These are phyloP conservation scores for Leptura quadrifasciata DNA, from an alignment of 2,888 invertebrate genomes.

Conservation along the genomic window DNA sequence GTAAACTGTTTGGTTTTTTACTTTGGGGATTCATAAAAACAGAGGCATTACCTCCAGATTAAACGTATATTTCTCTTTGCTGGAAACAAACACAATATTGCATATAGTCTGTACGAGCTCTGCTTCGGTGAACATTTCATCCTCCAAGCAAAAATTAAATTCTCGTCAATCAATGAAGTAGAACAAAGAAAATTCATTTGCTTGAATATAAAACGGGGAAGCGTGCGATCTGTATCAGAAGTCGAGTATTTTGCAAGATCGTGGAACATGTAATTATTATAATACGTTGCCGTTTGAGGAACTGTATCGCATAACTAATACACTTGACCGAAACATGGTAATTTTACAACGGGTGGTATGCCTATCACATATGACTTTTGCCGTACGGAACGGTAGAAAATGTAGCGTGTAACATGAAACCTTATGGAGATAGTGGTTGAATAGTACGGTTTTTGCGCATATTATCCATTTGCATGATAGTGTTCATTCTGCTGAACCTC, in stretches of 20 bases:
- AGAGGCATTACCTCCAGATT: too few relatives aligned
- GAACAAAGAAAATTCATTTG: slow-evolving; percentile 11
- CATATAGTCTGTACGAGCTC: neutral
- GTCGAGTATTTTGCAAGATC: slow-evolving; percentile 44
- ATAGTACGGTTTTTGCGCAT: slow-evolving; percentile 51
- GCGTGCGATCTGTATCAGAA: slow-evolving; percentile 41
- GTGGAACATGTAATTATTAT: slow-evolving; percentile 48
- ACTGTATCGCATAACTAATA: slow-evolving; percentile 48
- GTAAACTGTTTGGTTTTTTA: too few relatives aligned
- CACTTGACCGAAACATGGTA: slow-evolving; percentile 54
- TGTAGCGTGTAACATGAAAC: slow-evolving; percentile 53
- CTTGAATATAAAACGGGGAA: neutral
- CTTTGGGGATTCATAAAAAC: too few relatives aligned
- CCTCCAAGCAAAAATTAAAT: neutral
- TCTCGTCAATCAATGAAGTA: neutral
- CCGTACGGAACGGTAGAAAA: slow-evolving; percentile 42
- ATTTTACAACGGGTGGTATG: slow-evolving; percentile 52
- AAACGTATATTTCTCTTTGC: too few relatives aligned
- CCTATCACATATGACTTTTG: slow-evolving; percentile 53
- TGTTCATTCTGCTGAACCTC: slow-evolving; percentile 54
- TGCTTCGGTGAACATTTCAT: neutral
- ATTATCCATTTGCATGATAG: slow-evolving; percentile 58
- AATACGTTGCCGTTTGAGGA: slow-evolving; percentile 45
- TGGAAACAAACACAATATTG: neutral
- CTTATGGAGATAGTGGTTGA: slow-evolving; percentile 44